Evolutionary conservation across 2,888 invertebrate species (phyloP), one percentile per base, ranked within the genome.

Genomic region (Physocephala rufipes): DNA sequence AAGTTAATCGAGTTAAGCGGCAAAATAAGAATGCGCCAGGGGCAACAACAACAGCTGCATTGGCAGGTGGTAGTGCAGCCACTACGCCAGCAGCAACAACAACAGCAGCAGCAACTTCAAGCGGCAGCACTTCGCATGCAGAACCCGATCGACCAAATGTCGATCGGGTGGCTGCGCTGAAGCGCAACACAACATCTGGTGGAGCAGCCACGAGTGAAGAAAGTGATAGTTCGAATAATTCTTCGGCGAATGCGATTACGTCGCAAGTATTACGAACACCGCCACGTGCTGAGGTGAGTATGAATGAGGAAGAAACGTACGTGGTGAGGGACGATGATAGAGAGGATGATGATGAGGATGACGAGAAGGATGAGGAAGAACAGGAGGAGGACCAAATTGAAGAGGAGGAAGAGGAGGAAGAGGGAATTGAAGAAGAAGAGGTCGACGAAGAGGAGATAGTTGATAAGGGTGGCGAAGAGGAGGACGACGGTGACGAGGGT

Each of bases 1-100:
- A 96, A 85, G 95, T 96, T 74, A 89, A 93, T 13, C 91, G 92
- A 80, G 93, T 94, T 76, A 96, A 96, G 87, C 92, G 93, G 82
- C 93, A 94, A 86, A 95, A 94, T 81, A 95, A 95, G 85, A 91
- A 88, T 75, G 91, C 91, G 26, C 89, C 91, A n/a, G 76, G 79
- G 15, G 87, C 88, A 79, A 61, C 75, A 0, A 55, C 77, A 5
- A 62, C 79, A 13, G 82, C 85, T 72, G 55, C 77, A 5, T 64
- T 79, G 9, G 82, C 85, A 72, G 90, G 88, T 71, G 90, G 91
- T 24, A 89, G 91, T 28, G 88, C 91, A 15, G 89, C 90, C 24
- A 82, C 87, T 9, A 75, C 84, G 12, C 77, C 86, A 3, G 70
- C 79, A 30, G 82, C 86, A 61, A 77, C 79, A 3, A 80, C 85